These are phyloP conservation scores for Cantharis nigra DNA, from an alignment of 2,888 invertebrate species.

Conservation along the genomic window DNA sequence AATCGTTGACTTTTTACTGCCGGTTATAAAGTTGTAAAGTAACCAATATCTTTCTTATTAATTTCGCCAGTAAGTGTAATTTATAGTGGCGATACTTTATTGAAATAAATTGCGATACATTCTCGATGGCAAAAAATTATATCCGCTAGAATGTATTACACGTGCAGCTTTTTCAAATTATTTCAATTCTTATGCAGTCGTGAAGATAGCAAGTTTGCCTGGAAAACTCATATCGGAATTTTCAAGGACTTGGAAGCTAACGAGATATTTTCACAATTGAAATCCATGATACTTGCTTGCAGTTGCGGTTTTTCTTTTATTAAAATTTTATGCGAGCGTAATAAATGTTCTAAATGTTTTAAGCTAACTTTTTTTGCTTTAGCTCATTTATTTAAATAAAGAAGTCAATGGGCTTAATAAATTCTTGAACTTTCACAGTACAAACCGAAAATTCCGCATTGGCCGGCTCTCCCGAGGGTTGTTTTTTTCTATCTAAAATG, in stretches of 20 bases:
- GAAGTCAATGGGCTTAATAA: not conserved
- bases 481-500: not conserved
- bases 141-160: not conserved
- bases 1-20: not conserved
- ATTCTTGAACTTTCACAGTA: not conserved
- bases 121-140: not conserved
- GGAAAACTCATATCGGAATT: not conserved
- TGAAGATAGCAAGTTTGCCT: not conserved
- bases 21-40: not conserved
- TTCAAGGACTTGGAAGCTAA: not conserved
- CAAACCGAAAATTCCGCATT: not conserved
- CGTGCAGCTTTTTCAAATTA: not conserved
- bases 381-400: not conserved
- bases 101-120: not conserved
- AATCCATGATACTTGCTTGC: not conserved
- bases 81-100: not conserved
- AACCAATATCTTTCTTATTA: not conserved
- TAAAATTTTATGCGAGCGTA: not conserved
- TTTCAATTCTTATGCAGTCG: not conserved
- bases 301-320: not conserved
- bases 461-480: not conserved
- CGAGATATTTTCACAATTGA: not conserved
- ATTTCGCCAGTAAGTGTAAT: not conserved
- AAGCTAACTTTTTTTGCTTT: not conserved
- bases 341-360: not conserved